Conservation (phyloP, 2,113 vertebrate genomes). For the Tragelaphus buxtoni region DNA sequence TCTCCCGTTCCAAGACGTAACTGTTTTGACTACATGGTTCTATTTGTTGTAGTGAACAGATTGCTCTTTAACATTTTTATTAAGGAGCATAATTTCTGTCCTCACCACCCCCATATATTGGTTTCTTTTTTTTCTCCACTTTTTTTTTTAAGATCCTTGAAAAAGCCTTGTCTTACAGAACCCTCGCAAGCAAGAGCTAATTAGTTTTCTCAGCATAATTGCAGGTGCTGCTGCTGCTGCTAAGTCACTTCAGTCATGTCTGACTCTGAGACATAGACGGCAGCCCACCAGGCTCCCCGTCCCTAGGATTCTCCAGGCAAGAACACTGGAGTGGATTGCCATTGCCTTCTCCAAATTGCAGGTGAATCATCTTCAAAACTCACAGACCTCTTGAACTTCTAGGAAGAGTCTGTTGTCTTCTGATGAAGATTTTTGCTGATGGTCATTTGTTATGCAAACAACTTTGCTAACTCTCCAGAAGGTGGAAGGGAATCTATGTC, state of each 20-base stretch:
- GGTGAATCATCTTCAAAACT: background rate
- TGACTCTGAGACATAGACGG: rapidly evolving
- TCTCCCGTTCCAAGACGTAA: background rate
- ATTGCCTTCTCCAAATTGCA: background rate
- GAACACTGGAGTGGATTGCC: background rate
- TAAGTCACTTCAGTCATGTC: background rate
- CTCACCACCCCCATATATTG: background rate
- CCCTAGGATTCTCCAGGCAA: background rate
- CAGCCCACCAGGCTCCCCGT: rapidly evolving
- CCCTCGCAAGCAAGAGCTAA: background rate
- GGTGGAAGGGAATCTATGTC: background rate
- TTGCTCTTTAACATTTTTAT: constrained; percentile 4
- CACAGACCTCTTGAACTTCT: background rate
- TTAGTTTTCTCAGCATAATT: constrained; percentile 1
- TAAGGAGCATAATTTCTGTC: background rate
- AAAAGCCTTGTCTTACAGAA: background rate
- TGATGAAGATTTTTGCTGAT: background rate
- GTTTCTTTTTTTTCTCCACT: background rate
- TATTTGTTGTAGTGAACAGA: background rate
- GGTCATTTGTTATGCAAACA: background rate
- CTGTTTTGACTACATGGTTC: background rate
- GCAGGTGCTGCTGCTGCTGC: background rate
- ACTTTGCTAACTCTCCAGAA: background rate
- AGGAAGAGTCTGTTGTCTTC: background rate
- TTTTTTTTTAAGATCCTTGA: background rate